phyloP scores from a whole-genome alignment of 1,140 invertebrate species.

The Hypothenemus hampei region DNA sequence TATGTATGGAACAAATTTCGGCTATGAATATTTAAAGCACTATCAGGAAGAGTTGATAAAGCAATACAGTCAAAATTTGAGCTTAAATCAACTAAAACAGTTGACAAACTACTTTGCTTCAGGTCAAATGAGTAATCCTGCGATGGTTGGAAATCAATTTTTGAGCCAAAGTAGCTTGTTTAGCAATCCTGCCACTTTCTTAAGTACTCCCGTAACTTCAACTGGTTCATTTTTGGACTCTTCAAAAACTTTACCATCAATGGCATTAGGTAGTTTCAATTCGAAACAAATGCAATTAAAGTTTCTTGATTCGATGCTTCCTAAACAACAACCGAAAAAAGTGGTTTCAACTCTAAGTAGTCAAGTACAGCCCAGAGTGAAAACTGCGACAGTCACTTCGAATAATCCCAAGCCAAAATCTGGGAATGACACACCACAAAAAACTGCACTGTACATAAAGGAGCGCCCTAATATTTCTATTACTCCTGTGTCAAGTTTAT shows the following conservation, averaged over 20 bases:
- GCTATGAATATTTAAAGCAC: conserved; percentile 38
- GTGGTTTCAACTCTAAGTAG: neutral
- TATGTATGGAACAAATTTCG: conserved; percentile 19
- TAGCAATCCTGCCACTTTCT: neutral
- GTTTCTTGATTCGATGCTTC: conserved; percentile 25
- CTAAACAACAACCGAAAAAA: conserved; percentile 5
- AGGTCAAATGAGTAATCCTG: conserved; percentile 30
- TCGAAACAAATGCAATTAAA: conserved; percentile 24
- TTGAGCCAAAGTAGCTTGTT: conserved; percentile 16
- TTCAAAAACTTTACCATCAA: neutral
- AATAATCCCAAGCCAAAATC: neutral
- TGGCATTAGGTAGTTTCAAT: neutral
- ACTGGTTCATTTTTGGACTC: conserved; percentile 5
- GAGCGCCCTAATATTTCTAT: conserved; percentile 43
- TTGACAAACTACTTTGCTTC: conserved; percentile 32
- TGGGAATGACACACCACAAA: conserved; percentile 28
- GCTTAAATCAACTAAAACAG: conserved; percentile 31
- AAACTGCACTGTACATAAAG: conserved; percentile 37
- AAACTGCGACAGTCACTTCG: too few relatives aligned
- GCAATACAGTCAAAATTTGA: conserved; percentile 41
- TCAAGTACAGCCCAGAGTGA: neutral
- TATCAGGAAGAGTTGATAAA: conserved; percentile 42
- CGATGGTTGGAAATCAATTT: conserved; percentile 27
- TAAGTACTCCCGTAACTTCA: neutral
- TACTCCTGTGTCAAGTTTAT: conserved; percentile 34